Evolutionary conservation across 2,888 invertebrate genomes (phyloP).

Genomic region (Atethmia centrago): DNA sequence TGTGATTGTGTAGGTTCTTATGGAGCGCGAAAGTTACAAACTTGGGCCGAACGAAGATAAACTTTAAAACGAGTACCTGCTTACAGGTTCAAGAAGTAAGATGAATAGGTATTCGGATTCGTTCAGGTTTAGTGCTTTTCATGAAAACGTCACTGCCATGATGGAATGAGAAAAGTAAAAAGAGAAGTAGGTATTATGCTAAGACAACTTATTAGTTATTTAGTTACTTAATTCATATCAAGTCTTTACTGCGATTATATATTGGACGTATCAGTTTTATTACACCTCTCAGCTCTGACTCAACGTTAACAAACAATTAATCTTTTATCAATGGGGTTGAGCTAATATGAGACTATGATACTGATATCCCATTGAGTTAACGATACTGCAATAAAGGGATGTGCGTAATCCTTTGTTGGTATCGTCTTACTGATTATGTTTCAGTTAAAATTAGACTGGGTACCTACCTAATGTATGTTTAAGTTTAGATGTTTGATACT

Average conservation of each 20-base stretch:
- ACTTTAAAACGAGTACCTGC: neutral
- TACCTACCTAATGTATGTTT: neutral
- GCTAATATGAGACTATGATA: constrained; percentile 50
- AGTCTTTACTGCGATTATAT: neutral
- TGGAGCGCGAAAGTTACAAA: constrained; percentile 4
- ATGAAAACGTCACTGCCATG: neutral
- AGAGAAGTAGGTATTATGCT: neutral
- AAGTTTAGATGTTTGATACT: constrained; percentile 9
- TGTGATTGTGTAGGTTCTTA: no score
- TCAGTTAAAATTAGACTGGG: constrained; percentile 32
- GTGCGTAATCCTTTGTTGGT: constrained; percentile 65
- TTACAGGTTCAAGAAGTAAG: neutral
- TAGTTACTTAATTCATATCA: neutral
- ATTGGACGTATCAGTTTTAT: constrained; percentile 27
- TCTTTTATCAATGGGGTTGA: constrained; percentile 62
- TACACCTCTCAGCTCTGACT: constrained; percentile 46
- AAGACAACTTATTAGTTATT: neutral
- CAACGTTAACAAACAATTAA: constrained; percentile 56
- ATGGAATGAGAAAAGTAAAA: neutral
- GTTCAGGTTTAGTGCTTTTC: neutral
- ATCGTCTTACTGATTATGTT: constrained; percentile 56
- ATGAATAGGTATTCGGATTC: neutral
- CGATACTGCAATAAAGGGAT: constrained; percentile 57
- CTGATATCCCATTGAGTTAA: constrained; percentile 50
- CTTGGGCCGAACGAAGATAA: neutral